Base-by-base conservation (phyloP, 1,140 invertebrate genomes). In the Patella vulgata region DNA sequence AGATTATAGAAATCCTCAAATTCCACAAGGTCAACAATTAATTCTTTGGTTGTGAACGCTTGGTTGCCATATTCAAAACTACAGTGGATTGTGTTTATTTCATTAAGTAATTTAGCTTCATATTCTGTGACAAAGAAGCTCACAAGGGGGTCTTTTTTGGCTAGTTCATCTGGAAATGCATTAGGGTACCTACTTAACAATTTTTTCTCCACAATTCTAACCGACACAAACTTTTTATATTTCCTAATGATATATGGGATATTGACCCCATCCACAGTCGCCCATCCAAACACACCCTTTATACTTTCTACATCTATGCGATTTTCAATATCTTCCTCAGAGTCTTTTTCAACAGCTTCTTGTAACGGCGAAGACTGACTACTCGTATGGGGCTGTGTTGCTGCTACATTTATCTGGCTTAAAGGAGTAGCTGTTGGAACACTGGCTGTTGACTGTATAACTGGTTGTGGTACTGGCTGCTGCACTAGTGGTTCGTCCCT, bases 31-130 rank as follows among this genome's bases (percentile, higher is more conserved):
- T 91, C 87, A 21, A 97, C 94, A 14, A 97, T 92, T 30, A 96
- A 85, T 85, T 98, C 95, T 78, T 94, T 93, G 42, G 88, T 88
- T 0, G 91, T 93, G 80, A 97, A 98, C n/a, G 89, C 87, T 64
- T 95, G 93, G 44, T 91, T 88, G 0, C 95, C 95, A 84, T 93
- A 98, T 71, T 94, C 90, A 66, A 87, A 89, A 72, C 96, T 94
- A 87, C 94, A 96, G 78, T 98, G 96, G 82, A 91, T 92, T 31
- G 89, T 86, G 85, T 97, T 98, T 63, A 98, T 96, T 83, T 97
- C 95, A 80, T 95, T 96, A 27, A 97, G 88, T 17, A 97, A 86
- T 63, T 92, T 90, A 47, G 93, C 91, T 85, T 98, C 95, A 3
- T 90, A 89, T 66, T 94, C 92, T 6, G 94, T 97, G 58, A 97